A percentile compares a stretch with the other conserved stretches of the same genome.
These are phyloP conservation scores for Drosophila vallismaia DNA, from an alignment of 2,888 invertebrate genomes.

Conservation along the genomic window DNA sequence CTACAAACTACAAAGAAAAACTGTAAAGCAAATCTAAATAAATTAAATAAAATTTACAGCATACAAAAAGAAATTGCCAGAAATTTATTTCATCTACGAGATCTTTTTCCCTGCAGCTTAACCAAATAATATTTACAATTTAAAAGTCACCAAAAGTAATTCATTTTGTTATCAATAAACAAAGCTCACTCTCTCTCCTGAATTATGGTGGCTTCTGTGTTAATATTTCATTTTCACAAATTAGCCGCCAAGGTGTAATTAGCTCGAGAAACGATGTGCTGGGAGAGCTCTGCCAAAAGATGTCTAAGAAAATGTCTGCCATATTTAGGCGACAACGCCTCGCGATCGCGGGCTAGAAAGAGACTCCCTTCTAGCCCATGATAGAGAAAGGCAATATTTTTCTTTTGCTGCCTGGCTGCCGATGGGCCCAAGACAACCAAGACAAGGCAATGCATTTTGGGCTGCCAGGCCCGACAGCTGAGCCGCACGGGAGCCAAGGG, in stretches of 20 bases:
- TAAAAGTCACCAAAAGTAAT: constrained; percentile 43
- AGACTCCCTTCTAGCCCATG: neutral
- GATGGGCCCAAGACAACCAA: constrained; percentile 38
- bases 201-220: neutral
- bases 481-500: constrained; percentile 15
- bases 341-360: constrained; percentile 20
- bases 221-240: constrained; percentile 9
- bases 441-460: constrained; percentile 63
- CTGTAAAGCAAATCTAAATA: constrained; percentile 73
- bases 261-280: constrained; percentile 20
- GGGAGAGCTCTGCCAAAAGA: constrained; percentile 58
- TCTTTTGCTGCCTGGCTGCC: constrained; percentile 15
- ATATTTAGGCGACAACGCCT: constrained; percentile 53
- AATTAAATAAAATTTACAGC: constrained; percentile 72
- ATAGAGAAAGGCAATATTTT: constrained; percentile 13
- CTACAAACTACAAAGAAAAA: constrained; percentile 47
- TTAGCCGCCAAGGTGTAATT: constrained; percentile 25
- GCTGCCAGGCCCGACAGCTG: constrained; percentile 63
- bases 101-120: neutral
- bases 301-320: constrained; percentile 63
- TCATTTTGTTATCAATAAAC: neutral
- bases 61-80: constrained; percentile 51
- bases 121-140: constrained; percentile 70
- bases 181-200: neutral
- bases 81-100: neutral